These are phyloP conservation scores for Ethmia dodecea DNA, from an alignment of 2,888 invertebrate genomes.

Conservation along the genomic window DNA sequence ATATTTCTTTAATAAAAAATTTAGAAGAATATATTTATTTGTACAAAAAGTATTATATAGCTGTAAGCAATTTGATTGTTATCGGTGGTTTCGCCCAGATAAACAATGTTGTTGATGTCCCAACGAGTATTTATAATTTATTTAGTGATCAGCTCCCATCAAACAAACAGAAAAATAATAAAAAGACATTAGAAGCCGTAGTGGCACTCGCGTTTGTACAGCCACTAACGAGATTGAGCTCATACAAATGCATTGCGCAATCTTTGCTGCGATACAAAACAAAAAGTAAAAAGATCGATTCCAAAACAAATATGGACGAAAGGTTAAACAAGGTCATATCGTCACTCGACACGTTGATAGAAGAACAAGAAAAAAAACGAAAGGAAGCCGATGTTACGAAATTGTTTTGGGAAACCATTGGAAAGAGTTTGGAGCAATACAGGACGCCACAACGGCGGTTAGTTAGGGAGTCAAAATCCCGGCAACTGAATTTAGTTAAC, in stretches of 20 bases:
- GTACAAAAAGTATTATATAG: slow-evolving; percentile 83
- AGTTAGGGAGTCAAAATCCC: slow-evolving; percentile 85
- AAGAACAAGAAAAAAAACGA: slow-evolving; percentile 79
- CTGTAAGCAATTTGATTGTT: slow-evolving; percentile 85
- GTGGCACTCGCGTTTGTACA: slow-evolving; percentile 78
- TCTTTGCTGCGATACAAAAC: slow-evolving; percentile 70
- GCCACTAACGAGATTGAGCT: slow-evolving; percentile 79
- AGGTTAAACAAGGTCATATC: slow-evolving; percentile 75
- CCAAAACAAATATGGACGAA: slow-evolving; percentile 67
- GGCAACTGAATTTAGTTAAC: slow-evolving; percentile 82
- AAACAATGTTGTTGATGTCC: slow-evolving; percentile 79
- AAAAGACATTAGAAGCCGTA: slow-evolving; percentile 76
- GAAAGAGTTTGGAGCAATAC: slow-evolving; percentile 79
- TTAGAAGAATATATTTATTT: slow-evolving; percentile 84
- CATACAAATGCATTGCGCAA: slow-evolving; percentile 80
- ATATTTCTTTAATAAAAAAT: slow-evolving; percentile 82
- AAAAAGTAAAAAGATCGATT: slow-evolving; percentile 53
- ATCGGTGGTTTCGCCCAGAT: slow-evolving; percentile 83
- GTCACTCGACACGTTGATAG: slow-evolving; percentile 80
- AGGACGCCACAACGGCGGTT: slow-evolving; percentile 83
- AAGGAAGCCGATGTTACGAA: slow-evolving; percentile 83
- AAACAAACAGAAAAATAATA: slow-evolving; percentile 73
- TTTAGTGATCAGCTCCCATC: slow-evolving; percentile 76
- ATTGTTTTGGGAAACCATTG: slow-evolving; percentile 85
- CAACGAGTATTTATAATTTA: slow-evolving; percentile 72